Evolutionary conservation across 2,797 vertebrate species (phyloP).

Genomic region (Urocyon cinereoargenteus): DNA sequence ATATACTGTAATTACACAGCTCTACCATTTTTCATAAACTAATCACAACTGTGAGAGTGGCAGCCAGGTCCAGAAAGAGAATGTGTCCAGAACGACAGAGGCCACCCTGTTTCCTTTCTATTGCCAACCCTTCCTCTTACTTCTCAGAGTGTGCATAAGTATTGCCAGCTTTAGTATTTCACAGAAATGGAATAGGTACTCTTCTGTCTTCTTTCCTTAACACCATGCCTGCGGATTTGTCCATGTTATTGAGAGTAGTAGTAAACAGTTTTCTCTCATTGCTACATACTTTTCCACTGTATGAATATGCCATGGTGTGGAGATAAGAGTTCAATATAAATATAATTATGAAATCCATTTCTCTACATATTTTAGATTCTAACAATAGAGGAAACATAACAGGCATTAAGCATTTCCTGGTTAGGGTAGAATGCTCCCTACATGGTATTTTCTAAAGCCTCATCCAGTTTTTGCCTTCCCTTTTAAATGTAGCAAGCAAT

Average conservation of each 20-base stretch:
- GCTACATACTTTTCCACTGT: background rate
- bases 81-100: background rate
- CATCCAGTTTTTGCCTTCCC: constrained; percentile 63
- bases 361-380: constrained; percentile 24
- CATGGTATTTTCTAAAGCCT: constrained; percentile 61
- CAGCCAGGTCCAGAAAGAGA: background rate
- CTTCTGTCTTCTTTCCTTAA: background rate
- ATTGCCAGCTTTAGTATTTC: background rate
- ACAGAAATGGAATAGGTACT: background rate
- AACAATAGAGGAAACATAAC: constrained; percentile 60
- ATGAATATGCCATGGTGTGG: background rate
- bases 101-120: background rate
- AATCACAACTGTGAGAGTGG: background rate
- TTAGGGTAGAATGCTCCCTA: constrained; percentile 28
- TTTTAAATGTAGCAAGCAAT: constrained; percentile 75
- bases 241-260: background rate
- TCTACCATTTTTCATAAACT: background rate
- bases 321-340: background rate
- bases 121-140: background rate
- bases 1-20: background rate
- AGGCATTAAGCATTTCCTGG: constrained; percentile 47
- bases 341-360: constrained; percentile 40
- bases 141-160: background rate
- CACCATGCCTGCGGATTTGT: background rate
- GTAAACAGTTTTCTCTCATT: background rate